Conservation (phyloP, 1,140 invertebrate genomes). For the Acarapis woodi region DNA sequence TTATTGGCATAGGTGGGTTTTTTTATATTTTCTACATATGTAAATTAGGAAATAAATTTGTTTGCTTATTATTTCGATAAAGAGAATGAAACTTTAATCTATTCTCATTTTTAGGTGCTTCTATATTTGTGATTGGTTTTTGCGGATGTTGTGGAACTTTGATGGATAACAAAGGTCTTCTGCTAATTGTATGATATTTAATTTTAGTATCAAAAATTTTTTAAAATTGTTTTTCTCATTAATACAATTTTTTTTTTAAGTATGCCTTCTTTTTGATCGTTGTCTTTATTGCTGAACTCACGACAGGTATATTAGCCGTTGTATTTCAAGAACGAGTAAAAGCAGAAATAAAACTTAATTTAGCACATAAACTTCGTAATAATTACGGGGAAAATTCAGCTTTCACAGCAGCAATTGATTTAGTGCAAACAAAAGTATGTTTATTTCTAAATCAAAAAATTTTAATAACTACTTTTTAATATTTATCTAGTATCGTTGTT, state of each 20-base stretch:
- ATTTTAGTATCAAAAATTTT: constrained; percentile 2
- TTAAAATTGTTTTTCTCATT: background rate
- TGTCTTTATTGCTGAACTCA: constrained; percentile 35
- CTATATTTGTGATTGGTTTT: constrained; percentile 22
- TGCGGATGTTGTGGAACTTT: constrained; percentile 24
- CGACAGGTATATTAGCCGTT: constrained; percentile 35
- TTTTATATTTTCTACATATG: too few species aligned
- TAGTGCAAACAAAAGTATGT: constrained; percentile 30
- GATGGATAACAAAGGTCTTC: constrained; percentile 21
- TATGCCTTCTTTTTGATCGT: constrained; percentile 38
- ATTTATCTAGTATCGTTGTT: constrained; percentile 37
- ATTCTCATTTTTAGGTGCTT: too few species aligned
- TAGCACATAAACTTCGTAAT: constrained; percentile 34
- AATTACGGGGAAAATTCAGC: constrained; percentile 39
- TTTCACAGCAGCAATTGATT: constrained; percentile 46
- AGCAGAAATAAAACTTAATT: constrained; percentile 30
- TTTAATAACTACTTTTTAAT: constrained; percentile 5
- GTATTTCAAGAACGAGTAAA: constrained; percentile 45
- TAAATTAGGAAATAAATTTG: too few species aligned
- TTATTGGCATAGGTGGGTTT: constrained; percentile 22
- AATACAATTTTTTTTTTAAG: constrained; percentile 21
- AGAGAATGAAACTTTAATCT: too few species aligned
- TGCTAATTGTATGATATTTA: constrained; percentile 20
- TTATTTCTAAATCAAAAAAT: background rate
- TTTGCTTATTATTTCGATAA: too few species aligned